These are phyloP conservation scores for Sturnus vulgaris DNA, from an alignment of 2,113 vertebrate species.

Conservation along the genomic window DNA sequence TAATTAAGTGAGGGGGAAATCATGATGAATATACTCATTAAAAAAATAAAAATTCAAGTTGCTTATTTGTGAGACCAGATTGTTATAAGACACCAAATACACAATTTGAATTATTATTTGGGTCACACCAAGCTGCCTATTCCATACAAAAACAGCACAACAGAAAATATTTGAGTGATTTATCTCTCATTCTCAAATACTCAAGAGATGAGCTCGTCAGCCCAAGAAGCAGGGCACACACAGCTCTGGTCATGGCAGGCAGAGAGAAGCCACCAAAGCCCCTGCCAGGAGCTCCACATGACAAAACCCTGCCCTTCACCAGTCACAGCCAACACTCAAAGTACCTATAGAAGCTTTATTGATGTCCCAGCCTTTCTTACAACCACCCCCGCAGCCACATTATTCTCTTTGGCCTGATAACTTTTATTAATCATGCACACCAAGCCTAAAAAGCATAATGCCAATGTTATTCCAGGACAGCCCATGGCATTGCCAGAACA, in stretches of 20 bases:
- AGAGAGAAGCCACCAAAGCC: not conserved
- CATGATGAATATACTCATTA: not conserved
- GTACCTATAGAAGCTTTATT: not conserved
- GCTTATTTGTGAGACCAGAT: not conserved
- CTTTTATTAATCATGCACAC: not conserved
- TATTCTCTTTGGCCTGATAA: not conserved
- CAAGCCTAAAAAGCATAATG: not conserved
- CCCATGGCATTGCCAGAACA: not conserved
- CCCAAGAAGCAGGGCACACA: not conserved
- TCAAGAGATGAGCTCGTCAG: not conserved
- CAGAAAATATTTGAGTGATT: not conserved
- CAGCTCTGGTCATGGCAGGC: rapidly evolving
- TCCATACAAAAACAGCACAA: not conserved
- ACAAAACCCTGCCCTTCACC: not conserved
- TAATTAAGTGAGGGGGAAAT: not conserved
- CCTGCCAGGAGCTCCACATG: rapidly evolving
- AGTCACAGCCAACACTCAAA: not conserved
- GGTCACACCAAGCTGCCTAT: not conserved
- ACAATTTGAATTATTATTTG: not conserved
- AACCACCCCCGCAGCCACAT: not conserved
- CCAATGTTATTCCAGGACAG: not conserved
- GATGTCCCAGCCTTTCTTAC: not conserved
- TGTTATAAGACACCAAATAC: not conserved
- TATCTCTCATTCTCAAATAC: not conserved
- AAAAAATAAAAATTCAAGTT: not conserved